Evolutionary conservation across 2,113 vertebrate genomes (phyloP), one percentile per base, ranked within the genome.

Genomic region (Vombatus ursinus): DNA sequence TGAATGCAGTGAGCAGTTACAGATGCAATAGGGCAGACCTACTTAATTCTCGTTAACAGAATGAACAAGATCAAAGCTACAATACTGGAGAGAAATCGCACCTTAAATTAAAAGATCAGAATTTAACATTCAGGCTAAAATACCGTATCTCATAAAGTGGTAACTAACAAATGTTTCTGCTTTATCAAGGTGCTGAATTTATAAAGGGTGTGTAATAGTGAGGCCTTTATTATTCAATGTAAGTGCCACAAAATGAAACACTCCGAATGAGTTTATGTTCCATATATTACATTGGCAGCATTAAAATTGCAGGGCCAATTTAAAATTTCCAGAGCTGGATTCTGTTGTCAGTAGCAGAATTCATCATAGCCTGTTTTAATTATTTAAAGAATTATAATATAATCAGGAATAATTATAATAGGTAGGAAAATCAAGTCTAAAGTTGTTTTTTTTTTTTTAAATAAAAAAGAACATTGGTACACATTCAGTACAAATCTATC

Each of bases 301-400:
- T 97, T 97, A 97, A 96, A 96, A 95, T 92, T 95, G 57, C 50
- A 96, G 7, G 50, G 93, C 95, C 31, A 11, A 96, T 93, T 97
- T 96, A 94, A 97, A 97, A 94, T 97, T 96, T 97, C 57, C 57
- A 68, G 57, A 68, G 31, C 37, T 2, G 31, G 28, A 68, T 31
- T 68, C 57, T 89, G 92, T 96, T 96, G 95, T 96, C 84, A 96
- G 84, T 91, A 94, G 95, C 94, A 94, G 96, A 95, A 96, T 95
- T 97, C 96, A 94, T 90, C 57, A 95, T 90, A 95, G 57, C 5
- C 52, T 53, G 93, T 89, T 96, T 96, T 96, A 96, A 97, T 96
- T 95, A 97, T 96, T 97, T 94, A 96, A 95, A 94, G 50, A 97
- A 96, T 97, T 95, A 93, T 91, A 97, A 94, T 93, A 96, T 92